Base-by-base conservation (phyloP, 1,140 invertebrate species). In the Macrosteles quadrilineatus region DNA sequence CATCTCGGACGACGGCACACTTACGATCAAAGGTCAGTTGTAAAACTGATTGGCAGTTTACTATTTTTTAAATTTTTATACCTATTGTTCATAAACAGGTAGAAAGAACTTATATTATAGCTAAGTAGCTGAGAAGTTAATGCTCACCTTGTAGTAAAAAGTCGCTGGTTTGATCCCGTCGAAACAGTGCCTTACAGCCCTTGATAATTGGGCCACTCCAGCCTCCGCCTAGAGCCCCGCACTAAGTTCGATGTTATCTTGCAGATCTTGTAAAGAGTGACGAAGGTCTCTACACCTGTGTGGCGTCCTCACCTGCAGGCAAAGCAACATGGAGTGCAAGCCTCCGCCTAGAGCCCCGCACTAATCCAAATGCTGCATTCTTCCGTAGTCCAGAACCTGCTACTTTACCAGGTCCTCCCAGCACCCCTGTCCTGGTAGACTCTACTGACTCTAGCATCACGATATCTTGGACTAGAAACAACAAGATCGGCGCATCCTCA, bases 301-400 rank as follows among this genome's bases (percentile, higher is more conserved):
- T 92, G 30, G 93, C 91, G 2, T 91, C 90, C 0, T 93, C 91
- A n/a, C 87, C 88, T 65, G 91, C 92, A 31, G 92, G 94, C 67
- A 88, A 91, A 83, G 93, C 93, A 50, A 90, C 91, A 0, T 96
- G 94, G 93, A 90, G 88, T 71, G 92, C 92, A 1, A 85, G 87
- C 30, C 82, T 97, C 1, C 81, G 87, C 50, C 91, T 96, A 0
- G 90, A 91, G 76, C 85, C 87, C 71, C 91, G 91, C 17, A 92
- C 88, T 71, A 93, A 95, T 82, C 91, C 92, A 12, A 93, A 91
- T 75, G 90, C 92, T 17, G 88, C 90, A 73, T 94, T 94, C 80
- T 91, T 91, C 77, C 86, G 92, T 73, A 89, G 90, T 17, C 90
- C 92, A 0, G 89, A 94, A 77, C 79, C 86, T 12, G 87, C 87